phyloP scores from a whole-genome alignment of 2,113 vertebrate genomes.

The Desmodus rotundus region DNA sequence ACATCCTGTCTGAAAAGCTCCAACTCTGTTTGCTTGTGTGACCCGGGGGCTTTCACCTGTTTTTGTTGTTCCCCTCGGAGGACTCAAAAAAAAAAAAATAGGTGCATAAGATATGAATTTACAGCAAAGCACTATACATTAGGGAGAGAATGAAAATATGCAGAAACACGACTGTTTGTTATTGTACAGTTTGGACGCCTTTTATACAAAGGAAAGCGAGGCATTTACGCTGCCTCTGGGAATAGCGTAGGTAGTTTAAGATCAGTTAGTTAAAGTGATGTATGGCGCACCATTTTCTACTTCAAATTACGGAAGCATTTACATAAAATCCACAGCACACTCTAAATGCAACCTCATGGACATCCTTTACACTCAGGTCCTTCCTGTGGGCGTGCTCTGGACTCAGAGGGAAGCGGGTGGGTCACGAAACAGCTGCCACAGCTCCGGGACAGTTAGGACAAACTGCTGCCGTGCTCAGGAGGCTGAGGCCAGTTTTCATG shows the following conservation, averaged over 20 bases:
- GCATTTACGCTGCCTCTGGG: neutral
- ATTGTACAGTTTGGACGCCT: neutral
- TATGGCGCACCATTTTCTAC: neutral
- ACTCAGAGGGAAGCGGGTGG: neutral
- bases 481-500: neutral
- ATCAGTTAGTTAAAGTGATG: constrained; percentile 39
- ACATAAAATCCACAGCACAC: neutral
- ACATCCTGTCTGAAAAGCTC: neutral
- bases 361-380: neutral
- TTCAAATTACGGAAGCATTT: constrained; percentile 37
- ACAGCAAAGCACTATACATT: neutral
- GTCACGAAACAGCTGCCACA: neutral
- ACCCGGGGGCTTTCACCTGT: neutral
- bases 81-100: neutral
- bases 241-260: neutral
- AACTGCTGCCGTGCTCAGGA: constrained; percentile 9
- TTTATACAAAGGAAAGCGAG: neutral
- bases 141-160: neutral
- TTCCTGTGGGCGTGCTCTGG: neutral
- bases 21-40: neutral
- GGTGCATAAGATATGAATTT: neutral
- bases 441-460: neutral
- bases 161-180: constrained; percentile 18
- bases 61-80: neutral
- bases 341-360: neutral